Evolutionary conservation across 2,113 vertebrate species (phyloP).

Genomic region (Myxocyprinus asiaticus): DNA sequence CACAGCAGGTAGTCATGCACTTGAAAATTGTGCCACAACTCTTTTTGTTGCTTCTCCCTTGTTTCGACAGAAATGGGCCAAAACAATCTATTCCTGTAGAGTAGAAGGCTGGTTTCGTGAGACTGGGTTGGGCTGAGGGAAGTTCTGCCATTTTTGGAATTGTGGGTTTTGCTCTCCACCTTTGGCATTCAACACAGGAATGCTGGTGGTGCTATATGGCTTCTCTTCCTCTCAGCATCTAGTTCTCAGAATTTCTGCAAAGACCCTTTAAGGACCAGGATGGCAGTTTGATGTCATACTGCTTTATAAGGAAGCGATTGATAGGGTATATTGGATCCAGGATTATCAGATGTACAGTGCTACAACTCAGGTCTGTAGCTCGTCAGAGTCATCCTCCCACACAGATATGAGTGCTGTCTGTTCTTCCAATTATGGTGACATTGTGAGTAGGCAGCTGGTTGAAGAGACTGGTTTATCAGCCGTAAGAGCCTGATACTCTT

Average conservation of each 20-base stretch:
- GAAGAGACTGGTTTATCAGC: not conserved
- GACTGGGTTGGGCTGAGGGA: not conserved
- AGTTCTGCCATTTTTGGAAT: slow-evolving; percentile 41
- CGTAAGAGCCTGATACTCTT: not conserved
- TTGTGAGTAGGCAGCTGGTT: not conserved
- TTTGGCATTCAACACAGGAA: slow-evolving; percentile 14
- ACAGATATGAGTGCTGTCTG: not conserved
- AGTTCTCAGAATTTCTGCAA: too few relatives aligned
- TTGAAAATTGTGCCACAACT: slow-evolving; percentile 3
- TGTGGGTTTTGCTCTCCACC: not conserved
- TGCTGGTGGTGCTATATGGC: slow-evolving; percentile 17
- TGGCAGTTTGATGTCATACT: too few relatives aligned
- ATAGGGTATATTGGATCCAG: slow-evolving; percentile 23
- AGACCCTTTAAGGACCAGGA: too few relatives aligned
- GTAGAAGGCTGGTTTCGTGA: not conserved
- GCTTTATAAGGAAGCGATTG: too few relatives aligned
- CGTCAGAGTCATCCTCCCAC: slow-evolving; percentile 12
- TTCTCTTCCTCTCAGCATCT: too few relatives aligned
- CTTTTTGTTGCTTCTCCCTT: not conserved
- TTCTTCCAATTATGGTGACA: slow-evolving; percentile 21
- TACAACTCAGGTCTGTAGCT: not conserved
- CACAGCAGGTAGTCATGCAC: slow-evolving; percentile 10
- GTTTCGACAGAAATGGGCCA: not conserved
- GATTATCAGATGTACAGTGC: slow-evolving; percentile 1
- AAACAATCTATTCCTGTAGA: slow-evolving; percentile 28